Conservation (phyloP, 2,797 vertebrate genomes). For the Podarcis lilfordi region DNA sequence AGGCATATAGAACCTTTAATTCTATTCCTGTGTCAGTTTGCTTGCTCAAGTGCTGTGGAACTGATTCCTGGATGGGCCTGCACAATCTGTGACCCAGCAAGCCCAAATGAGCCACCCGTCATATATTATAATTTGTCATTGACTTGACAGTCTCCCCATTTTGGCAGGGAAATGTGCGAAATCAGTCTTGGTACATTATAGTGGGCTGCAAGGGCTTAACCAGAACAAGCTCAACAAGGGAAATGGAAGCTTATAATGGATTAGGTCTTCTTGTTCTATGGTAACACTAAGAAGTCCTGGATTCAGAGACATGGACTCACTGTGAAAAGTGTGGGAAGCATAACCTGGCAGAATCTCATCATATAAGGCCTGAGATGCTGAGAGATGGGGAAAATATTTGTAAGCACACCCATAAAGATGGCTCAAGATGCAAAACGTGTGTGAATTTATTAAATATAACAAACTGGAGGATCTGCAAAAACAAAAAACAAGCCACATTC, state of each 20-base stretch:
- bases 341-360: neutral
- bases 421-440: no score
- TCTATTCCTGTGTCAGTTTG: neutral
- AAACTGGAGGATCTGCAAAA: no score
- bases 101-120: neutral
- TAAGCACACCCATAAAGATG: no score
- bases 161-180: neutral
- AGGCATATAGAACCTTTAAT: neutral
- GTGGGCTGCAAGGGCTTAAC: no score
- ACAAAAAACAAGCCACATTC: no score
- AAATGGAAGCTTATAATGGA: neutral
- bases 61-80: neutral
- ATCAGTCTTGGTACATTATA: no score
- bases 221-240: no score
- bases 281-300: neutral
- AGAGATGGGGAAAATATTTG: neutral
- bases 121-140: neutral
- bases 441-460: no score
- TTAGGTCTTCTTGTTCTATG: neutral
- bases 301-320: neutral
- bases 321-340: neutral
- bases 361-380: neutral
- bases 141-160: neutral
- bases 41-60: neutral
- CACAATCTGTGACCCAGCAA: neutral